Conservation (phyloP, 2,797 vertebrate species). For the Meriones psammophilus region DNA sequence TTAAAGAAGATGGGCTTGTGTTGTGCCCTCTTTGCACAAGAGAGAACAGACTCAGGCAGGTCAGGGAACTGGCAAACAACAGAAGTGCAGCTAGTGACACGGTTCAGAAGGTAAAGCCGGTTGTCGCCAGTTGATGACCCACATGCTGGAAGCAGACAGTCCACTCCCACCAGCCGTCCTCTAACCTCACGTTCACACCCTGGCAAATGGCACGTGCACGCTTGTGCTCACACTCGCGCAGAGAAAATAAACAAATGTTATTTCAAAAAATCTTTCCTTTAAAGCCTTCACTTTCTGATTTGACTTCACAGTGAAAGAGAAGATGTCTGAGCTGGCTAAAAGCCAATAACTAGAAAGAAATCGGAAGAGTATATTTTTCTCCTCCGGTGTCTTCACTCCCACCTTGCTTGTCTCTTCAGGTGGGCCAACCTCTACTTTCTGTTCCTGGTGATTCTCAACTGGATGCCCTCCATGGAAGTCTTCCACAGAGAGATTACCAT, state of each 20-base stretch:
- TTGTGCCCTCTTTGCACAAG: neutral
- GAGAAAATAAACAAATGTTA: neutral
- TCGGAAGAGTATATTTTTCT: neutral
- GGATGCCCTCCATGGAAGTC: slow-evolving; percentile 87
- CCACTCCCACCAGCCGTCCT: neutral
- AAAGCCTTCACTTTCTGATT: neutral
- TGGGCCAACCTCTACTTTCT: slow-evolving; percentile 90
- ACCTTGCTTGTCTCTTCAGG: slow-evolving; percentile 80
- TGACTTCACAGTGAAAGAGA: neutral
- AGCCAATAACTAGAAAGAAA: neutral
- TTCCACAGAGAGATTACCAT: slow-evolving; percentile 89
- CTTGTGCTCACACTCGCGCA: neutral
- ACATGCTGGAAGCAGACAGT: neutral
- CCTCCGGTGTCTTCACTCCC: neutral
- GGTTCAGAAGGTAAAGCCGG: neutral
- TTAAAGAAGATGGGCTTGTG: neutral
- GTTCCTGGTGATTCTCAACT: slow-evolving; percentile 89
- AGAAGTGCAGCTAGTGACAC: neutral
- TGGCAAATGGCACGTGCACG: neutral
- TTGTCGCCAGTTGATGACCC: neutral
- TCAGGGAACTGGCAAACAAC: neutral
- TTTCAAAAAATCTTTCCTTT: neutral
- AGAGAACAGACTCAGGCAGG: neutral
- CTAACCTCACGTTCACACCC: neutral
- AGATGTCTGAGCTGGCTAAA: neutral